A percentile compares a stretch with the other conserved stretches of the same genome.
Evolutionary conservation across 1,140 invertebrate species (phyloP).

Genomic region (Drosophila ironensis): DNA sequence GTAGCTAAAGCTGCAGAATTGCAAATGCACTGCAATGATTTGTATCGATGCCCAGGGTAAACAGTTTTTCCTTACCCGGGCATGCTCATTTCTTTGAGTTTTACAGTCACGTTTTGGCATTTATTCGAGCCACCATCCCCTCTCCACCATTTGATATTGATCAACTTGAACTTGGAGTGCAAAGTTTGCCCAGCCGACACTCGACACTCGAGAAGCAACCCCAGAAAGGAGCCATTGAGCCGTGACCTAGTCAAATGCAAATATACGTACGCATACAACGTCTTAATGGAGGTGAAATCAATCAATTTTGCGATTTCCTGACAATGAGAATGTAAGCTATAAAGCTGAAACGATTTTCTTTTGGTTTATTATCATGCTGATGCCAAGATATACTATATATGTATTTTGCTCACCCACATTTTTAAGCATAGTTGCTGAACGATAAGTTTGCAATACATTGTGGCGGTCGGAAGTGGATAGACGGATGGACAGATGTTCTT

Average conservation of each 20-base stretch:
- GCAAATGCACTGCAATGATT: conserved; percentile 52
- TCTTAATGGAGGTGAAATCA: conserved; percentile 21
- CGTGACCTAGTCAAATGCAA: conserved; percentile 31
- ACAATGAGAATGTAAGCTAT: neutral
- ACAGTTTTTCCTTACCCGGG: conserved; percentile 2
- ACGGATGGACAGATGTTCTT: too few species aligned
- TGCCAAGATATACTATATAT: too few species aligned
- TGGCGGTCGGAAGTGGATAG: too few species aligned
- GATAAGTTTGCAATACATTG: too few species aligned
- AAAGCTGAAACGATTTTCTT: too few species aligned
- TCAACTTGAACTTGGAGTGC: conserved; percentile 30
- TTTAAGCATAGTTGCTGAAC: too few species aligned
- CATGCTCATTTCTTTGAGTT: conserved; percentile 12
- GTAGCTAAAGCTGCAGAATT: conserved; percentile 16
- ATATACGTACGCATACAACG: conserved; percentile 32
- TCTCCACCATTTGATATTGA: conserved; percentile 21
- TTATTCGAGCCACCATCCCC: conserved; percentile 4
- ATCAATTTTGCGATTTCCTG: conserved; percentile 10
- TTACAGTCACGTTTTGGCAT: conserved; percentile 23
- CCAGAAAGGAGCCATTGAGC: conserved; percentile 12
- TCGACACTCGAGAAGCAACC: conserved; percentile 1
- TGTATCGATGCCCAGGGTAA: conserved; percentile 41
- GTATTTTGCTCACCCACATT: too few species aligned
- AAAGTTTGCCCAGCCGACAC: conserved; percentile 25
- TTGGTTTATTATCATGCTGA: too few species aligned